A percentile compares a stretch with the other conserved stretches of the same genome.
These are phyloP conservation scores for Parambassis ranga DNA, from an alignment of 2,797 vertebrate genomes.

Conservation along the genomic window DNA sequence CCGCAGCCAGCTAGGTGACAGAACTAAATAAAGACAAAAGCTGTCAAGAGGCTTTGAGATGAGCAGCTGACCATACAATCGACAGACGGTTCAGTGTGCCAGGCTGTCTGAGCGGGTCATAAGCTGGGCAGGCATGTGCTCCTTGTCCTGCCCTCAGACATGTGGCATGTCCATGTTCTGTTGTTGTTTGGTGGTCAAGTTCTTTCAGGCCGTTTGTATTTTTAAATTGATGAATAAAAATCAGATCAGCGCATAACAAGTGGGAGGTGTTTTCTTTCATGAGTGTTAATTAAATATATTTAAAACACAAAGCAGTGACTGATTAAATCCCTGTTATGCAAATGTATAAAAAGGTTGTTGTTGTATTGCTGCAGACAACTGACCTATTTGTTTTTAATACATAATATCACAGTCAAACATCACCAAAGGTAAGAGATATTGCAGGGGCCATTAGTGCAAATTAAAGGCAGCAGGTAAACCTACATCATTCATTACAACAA, in stretches of 20 bases:
- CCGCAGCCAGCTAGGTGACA: constrained; percentile 60
- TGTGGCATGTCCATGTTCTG: constrained; percentile 17
- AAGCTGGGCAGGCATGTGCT: constrained; percentile 23
- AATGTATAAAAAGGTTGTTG: neutral
- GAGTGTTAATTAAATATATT: constrained; percentile 27
- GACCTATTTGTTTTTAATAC: constrained; percentile 8
- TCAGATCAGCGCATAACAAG: constrained; percentile 12
- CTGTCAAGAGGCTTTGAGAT: constrained; percentile 72
- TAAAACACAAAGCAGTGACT: constrained; percentile 6
- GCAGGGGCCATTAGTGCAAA: constrained; percentile 6
- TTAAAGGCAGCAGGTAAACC: constrained; percentile 1
- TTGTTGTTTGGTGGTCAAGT: constrained; percentile 33
- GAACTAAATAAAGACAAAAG: constrained; percentile 77
- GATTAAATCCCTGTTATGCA: constrained; percentile 21
- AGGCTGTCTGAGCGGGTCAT: constrained; percentile 49
- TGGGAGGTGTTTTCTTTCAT: constrained; percentile 23
- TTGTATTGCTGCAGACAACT: constrained; percentile 3
- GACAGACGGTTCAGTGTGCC: constrained; percentile 36
- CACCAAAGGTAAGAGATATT: constrained; percentile 17
- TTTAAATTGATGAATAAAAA: constrained; percentile 23
- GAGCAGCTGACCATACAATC: constrained; percentile 68
- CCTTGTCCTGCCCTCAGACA: constrained; percentile 22
- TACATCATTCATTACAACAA: constrained; percentile 5
- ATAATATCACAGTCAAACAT: neutral
- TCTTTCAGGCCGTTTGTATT: neutral